A percentile compares a stretch with the other conserved stretches of the same genome.
Evolutionary conservation across 2,113 vertebrate species (phyloP).

Genomic region (Crotalus viridis): DNA sequence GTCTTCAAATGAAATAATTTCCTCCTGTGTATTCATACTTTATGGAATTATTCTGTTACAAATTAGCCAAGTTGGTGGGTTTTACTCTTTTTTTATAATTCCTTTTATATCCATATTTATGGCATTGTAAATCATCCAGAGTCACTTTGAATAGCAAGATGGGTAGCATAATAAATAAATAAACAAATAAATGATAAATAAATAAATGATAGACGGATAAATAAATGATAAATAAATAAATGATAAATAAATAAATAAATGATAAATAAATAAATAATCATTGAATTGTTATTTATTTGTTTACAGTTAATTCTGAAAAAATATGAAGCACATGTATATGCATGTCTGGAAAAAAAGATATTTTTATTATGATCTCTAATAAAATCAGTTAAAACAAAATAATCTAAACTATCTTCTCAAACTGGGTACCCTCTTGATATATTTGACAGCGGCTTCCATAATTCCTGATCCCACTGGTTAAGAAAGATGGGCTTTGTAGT

Average conservation of each 20-base stretch:
- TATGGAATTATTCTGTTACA: constrained; percentile 58
- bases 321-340: neutral
- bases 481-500: neutral
- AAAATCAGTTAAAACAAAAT: neutral
- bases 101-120: neutral
- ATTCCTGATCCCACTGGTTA: neutral
- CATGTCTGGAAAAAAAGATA: neutral
- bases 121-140: neutral
- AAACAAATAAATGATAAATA: too few relatives aligned
- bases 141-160: neutral
- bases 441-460: neutral
- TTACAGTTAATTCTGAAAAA: neutral
- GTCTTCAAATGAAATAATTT: constrained; percentile 67
- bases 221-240: too few relatives aligned
- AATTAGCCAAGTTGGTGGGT: neutral
- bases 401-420: neutral
- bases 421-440: neutral
- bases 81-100: neutral
- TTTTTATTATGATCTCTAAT: neutral
- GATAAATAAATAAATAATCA: too few relatives aligned
- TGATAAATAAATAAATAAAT: too few relatives aligned
- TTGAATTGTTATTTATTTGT: neutral
- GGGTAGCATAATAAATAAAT: neutral
- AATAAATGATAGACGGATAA: too few relatives aligned
- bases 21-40: constrained; percentile 51